Conservation (phyloP, 1,140 invertebrate species). For the Formica exsecta region DNA sequence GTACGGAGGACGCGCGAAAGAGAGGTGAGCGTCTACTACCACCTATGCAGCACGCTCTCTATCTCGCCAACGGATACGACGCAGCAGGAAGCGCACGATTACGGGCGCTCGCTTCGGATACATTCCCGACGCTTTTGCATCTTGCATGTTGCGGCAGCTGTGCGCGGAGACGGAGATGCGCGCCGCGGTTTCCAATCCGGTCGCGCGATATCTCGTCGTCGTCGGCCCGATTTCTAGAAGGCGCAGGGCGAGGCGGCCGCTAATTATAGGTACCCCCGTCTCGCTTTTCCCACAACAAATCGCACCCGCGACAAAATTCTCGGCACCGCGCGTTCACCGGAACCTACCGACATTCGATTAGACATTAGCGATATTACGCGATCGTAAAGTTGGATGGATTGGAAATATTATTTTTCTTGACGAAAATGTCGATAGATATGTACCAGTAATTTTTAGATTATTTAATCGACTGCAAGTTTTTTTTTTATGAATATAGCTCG, state of each 20-base stretch:
- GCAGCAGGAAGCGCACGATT: slow-evolving; percentile 84
- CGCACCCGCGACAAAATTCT: slow-evolving; percentile 19
- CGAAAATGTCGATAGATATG: too few relatives aligned
- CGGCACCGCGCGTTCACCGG: background rate
- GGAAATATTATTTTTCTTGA: too few relatives aligned
- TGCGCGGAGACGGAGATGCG: slow-evolving; percentile 40
- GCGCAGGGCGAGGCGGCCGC: slow-evolving; percentile 43
- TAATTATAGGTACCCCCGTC: slow-evolving; percentile 66
- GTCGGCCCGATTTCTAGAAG: slow-evolving; percentile 67
- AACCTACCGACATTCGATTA: background rate
- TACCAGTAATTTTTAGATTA: too few relatives aligned
- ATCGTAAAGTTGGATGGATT: too few relatives aligned
- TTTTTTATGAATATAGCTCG: background rate
- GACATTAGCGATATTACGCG: background rate
- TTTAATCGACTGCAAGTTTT: background rate
- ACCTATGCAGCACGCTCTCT: slow-evolving; percentile 60
- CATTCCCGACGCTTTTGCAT: slow-evolving; percentile 59
- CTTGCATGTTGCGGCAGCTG: slow-evolving; percentile 62
- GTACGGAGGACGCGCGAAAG: slow-evolving; percentile 65
- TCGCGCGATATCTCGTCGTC: slow-evolving; percentile 60
- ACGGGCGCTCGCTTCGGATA: slow-evolving; percentile 77
- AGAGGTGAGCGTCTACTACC: slow-evolving; percentile 73
- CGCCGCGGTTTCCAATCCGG: slow-evolving; percentile 61
- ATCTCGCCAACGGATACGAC: slow-evolving; percentile 80
- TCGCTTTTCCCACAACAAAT: slow-evolving; percentile 37